phyloP scores from a whole-genome alignment of 2,888 invertebrate genomes.

The Lasioglossum leucozonium region DNA sequence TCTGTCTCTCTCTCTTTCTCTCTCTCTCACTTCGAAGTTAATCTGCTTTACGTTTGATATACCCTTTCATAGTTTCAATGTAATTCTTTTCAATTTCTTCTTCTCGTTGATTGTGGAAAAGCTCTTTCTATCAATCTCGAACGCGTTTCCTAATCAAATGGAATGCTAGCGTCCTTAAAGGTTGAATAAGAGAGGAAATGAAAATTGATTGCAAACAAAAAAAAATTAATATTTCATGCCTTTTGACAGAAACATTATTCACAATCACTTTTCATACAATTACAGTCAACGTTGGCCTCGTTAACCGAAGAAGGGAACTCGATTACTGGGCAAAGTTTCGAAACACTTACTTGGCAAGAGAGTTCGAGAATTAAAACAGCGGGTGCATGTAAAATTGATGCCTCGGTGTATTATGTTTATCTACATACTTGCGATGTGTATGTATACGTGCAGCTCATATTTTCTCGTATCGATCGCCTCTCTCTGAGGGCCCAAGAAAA shows the following conservation, averaged over 20 bases:
- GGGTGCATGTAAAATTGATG: constrained; percentile 35
- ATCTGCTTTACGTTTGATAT: neutral
- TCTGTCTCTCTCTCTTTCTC: too few relatives aligned
- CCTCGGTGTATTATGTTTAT: neutral
- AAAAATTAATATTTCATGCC: neutral
- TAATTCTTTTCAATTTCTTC: neutral
- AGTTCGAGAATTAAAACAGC: constrained; percentile 46
- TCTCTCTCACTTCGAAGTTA: neutral
- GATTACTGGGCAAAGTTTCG: constrained; percentile 53
- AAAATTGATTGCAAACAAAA: neutral
- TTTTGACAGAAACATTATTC: neutral
- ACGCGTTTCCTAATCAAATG: neutral
- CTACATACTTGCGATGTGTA: neutral
- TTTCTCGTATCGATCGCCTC: constrained; percentile 56
- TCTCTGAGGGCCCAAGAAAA: constrained; percentile 18
- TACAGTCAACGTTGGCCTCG: neutral
- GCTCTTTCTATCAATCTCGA: neutral
- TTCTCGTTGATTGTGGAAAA: neutral
- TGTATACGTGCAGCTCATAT: constrained; percentile 23
- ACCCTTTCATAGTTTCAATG: neutral
- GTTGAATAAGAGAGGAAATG: neutral
- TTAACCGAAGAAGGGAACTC: constrained; percentile 37
- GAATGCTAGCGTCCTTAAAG: neutral
- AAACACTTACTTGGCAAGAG: constrained; percentile 32
- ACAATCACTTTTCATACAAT: too few relatives aligned